Evolutionary conservation across 2,888 invertebrate species (phyloP), one percentile per base, ranked within the genome.

Genomic region (Oscheius sp.): DNA sequence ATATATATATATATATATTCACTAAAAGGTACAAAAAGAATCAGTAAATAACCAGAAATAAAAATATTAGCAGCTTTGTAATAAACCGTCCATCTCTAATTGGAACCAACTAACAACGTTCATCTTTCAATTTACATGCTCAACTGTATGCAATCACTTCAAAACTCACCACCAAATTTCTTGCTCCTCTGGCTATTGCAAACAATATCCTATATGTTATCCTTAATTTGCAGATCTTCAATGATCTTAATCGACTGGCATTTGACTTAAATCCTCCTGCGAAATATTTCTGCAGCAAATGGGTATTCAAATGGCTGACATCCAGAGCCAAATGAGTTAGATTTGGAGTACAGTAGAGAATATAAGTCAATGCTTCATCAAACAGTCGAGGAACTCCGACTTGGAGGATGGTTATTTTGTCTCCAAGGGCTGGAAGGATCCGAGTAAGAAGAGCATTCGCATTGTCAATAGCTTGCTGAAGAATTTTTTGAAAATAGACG

Each of bases 201-300:
- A 85, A 83, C 2, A 85, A 70, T 6, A 80, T 80, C 22, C 85
- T 66, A 66, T 85, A 82, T 0, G 85, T 78, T 62, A 85, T 78
- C 28, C 80, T 57, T 68, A 83, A 74, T 36, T 81, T 73, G 38
- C 78, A 80, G 36, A 85, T 80, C 36, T 79, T 78, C 47, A 85
- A 68, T 22, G 80, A 79, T 33, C 71, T 67, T 17, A 84, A 62
- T n/a, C 67, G 69, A 14, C 73, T 57, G 22, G 73, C 75, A 20
- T 49, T 72, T 0, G 78, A 79, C 38, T 71, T 69, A 17, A 69
- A 64, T 33, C 80, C 78, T 2, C 79, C 78, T 8, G 78, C 69
- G 65, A 84, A 85, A 49, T 77, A 76, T 28, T 77, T 78, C 20
- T 79, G 75, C 2, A 85, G 69, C 14, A 79, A 68, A 49, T 71